Evolutionary conservation across 2,797 vertebrate genomes (phyloP).

Genomic region (Chloroceryle inda): DNA sequence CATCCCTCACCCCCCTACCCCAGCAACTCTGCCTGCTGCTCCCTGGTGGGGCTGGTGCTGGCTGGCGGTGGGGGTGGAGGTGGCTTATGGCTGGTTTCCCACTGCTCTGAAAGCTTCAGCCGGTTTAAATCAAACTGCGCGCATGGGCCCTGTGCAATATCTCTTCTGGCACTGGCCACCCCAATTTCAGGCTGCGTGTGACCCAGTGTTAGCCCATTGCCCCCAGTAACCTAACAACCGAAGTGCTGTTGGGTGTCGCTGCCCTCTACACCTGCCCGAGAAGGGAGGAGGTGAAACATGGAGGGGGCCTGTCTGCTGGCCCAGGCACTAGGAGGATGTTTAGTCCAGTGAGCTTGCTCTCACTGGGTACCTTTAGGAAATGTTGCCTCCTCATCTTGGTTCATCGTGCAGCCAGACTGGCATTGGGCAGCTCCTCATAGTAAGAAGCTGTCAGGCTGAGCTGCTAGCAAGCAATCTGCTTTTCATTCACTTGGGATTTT

Average conservation of each 20-base stretch:
- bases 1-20: rapidly evolving
- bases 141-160: rapidly evolving
- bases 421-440: not conserved
- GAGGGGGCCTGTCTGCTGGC: not conserved
- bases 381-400: not conserved
- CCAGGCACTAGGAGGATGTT: rapidly evolving
- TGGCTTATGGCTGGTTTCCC: not conserved
- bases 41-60: not conserved
- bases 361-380: not conserved
- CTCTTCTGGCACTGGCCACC: rapidly evolving
- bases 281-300: not conserved
- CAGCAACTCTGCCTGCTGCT: rapidly evolving
- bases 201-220: rapidly evolving
- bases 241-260: not conserved
- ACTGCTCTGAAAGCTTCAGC: rapidly evolving
- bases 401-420: rapidly evolving
- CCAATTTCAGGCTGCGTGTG: rapidly evolving
- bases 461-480: not conserved
- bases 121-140: rapidly evolving
- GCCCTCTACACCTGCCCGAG: not conserved
- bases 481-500: not conserved
- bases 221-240: rapidly evolving
- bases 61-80: rapidly evolving
- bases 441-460: rapidly evolving
- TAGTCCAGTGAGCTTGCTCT: not conserved